Evolutionary conservation across 2,113 vertebrate species (phyloP), one percentile per base, ranked within the genome.

Genomic region (Sylvicapra grimmia): DNA sequence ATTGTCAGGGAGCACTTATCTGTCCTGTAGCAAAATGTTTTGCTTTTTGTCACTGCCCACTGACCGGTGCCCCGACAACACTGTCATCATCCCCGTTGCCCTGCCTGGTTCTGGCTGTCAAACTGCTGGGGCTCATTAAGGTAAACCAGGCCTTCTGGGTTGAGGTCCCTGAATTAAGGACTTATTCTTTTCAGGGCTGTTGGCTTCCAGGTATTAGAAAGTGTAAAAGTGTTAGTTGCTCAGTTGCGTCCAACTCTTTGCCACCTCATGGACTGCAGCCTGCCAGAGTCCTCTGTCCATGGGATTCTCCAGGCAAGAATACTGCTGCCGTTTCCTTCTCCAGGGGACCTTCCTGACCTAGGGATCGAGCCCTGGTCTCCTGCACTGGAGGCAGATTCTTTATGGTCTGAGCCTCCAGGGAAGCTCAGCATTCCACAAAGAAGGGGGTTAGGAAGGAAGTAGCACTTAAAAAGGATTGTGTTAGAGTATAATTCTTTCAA

Each of bases 1-100:
- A 79, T 29, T 72, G 97, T 97, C 96, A 94, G 95, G 97, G 96
- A 97, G 97, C 97, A 97, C 94, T 98, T 98, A 93, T 97, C 97
- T 96, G 93, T 97, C 95, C 86, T 96, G 94, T 97, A 96, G 93
- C 96, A 97, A 97, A 98, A 97, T n/a, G 95, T 97, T 97, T 98
- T 97, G 91, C 94, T 84, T 98, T 98, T 97, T 98, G 97, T 98
- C 98, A 84, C 94, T 95, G 97, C 77, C 96, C 83, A 87, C 97
- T 4, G 84, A 91, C 90, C 87, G 84, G 68, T 51, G 49, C 75
- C 96, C 65, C 80, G 94, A 96, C 97, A 97, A 61, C 72, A 40
- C 40, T 83, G 93, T 94, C 97, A 96, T 96, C 95, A 94, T 94
- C 63, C 93, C 93, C 94, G 75, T 72, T 80, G 72, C 94, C 40